These are phyloP conservation scores for Syrista parreyssii DNA, from an alignment of 2,888 invertebrate species.

Conservation along the genomic window DNA sequence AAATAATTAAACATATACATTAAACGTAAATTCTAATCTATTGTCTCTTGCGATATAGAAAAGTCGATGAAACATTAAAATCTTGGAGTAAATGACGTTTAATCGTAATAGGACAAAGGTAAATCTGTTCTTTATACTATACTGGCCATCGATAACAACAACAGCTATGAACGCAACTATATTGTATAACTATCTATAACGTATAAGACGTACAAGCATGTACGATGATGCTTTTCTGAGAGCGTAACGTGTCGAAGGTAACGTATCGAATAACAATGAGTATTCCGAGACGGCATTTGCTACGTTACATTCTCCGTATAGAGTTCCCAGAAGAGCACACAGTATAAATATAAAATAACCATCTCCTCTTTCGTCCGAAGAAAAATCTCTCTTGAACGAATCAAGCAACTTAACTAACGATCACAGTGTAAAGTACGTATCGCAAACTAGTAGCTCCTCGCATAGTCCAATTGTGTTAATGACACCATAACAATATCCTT, in stretches of 20 bases:
- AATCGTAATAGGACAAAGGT: background rate
- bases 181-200: background rate
- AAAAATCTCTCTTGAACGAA: background rate
- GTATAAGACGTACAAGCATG: background rate
- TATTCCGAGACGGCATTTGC: background rate
- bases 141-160: slow-evolving; percentile 17
- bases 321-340: background rate
- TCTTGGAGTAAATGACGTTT: background rate
- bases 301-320: background rate
- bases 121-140: background rate
- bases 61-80: background rate
- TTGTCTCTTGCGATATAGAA: background rate
- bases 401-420: slow-evolving; percentile 10
- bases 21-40: background rate
- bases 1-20: background rate
- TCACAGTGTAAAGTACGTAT: slow-evolving; percentile 10
- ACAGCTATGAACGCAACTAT: background rate
- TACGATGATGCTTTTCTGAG: background rate
- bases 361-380: background rate
- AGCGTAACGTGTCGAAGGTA: background rate
- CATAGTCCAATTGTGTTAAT: background rate
- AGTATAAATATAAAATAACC: slow-evolving; percentile 5
- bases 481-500: no score
- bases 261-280: background rate
- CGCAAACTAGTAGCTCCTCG: background rate